Percentiles rank a stretch among this genome's conserved stretches.
These are phyloP conservation scores for Hymenopus coronatus DNA, from an alignment of 2,888 invertebrate species.

Conservation along the genomic window DNA sequence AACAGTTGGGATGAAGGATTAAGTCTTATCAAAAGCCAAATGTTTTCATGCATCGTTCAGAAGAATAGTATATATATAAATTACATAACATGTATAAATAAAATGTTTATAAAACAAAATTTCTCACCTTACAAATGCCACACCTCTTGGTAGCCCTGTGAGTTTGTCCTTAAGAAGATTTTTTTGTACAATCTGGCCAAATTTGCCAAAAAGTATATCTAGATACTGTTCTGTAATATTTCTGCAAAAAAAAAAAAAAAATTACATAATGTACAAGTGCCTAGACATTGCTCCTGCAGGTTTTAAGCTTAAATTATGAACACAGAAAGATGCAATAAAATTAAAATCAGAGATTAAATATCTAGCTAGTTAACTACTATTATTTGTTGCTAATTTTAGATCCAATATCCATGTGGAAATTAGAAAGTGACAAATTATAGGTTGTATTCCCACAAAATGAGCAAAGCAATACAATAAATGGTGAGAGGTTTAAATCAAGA, in stretches of 20 bases:
- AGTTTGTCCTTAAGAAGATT: slow-evolving; percentile 86
- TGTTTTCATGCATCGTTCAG: neutral
- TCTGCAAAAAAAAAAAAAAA: slow-evolving; percentile 40
- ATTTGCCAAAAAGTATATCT: slow-evolving; percentile 77
- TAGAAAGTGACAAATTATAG: too few species aligned
- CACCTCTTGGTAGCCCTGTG: slow-evolving; percentile 83
- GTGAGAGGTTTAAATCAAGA: too few species aligned
- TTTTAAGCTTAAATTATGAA: neutral
- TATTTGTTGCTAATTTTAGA: too few species aligned
- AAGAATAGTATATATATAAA: neutral
- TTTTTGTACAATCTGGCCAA: slow-evolving; percentile 88
- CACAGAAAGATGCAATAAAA: too few species aligned
- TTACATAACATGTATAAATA: neutral
- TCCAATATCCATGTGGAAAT: too few species aligned
- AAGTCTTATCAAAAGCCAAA: neutral
- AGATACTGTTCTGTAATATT: slow-evolving; percentile 82
- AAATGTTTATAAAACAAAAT: neutral
- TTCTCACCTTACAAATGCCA: slow-evolving; percentile 84
- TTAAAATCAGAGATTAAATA: too few species aligned
- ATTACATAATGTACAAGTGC: neutral
- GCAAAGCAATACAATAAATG: too few species aligned
- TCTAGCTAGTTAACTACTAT: too few species aligned
- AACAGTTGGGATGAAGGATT: neutral
- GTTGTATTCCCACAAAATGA: too few species aligned
- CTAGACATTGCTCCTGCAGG: too few species aligned